These are phyloP conservation scores for Lepidocyrtoides sp. DNA, from an alignment of 2,888 invertebrate genomes.

Conservation along the genomic window DNA sequence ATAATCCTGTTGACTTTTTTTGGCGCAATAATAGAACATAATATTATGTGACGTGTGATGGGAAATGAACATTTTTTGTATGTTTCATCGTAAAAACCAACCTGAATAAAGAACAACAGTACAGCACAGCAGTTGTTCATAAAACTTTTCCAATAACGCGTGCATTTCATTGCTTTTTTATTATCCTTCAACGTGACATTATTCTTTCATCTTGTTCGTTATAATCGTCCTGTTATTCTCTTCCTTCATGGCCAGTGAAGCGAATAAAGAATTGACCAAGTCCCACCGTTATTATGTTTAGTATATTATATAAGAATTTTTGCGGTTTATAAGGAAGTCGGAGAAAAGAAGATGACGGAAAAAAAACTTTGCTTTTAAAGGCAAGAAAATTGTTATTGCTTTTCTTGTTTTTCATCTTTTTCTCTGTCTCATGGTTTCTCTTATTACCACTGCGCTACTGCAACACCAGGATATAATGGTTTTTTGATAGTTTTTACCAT, in stretches of 20 bases:
- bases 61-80: no score
- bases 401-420: neutral
- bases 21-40: no score
- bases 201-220: neutral
- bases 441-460: neutral
- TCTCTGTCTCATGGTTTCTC: neutral
- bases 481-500: slow-evolving; percentile 7
- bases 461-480: neutral
- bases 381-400: slow-evolving; percentile 34
- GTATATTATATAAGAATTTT: neutral
- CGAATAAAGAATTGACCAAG: neutral
- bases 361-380: slow-evolving; percentile 47
- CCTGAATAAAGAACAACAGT: neutral
- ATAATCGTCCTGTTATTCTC: neutral
- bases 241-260: neutral
- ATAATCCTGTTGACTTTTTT: no score
- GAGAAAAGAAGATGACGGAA: neutral
- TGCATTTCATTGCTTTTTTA: neutral
- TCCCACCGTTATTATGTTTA: neutral
- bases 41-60: no score
- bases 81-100: no score
- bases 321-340: neutral
- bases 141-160: neutral
- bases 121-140: no score
- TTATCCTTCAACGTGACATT: slow-evolving; percentile 1